These are phyloP conservation scores for Idaea biselata DNA, from an alignment of 2,888 invertebrate species.

Conservation along the genomic window DNA sequence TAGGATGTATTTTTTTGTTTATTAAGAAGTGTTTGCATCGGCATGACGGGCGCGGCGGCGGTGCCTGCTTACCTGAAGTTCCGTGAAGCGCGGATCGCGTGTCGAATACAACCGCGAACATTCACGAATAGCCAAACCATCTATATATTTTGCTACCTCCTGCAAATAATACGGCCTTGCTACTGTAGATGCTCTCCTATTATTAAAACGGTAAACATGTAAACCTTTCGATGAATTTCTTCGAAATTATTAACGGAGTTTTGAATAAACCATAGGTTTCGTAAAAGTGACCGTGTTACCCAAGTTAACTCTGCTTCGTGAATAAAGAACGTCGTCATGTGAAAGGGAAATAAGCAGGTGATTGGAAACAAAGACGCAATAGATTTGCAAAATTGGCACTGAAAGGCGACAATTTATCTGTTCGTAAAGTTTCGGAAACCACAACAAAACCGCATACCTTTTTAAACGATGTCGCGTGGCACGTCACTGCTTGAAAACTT, in stretches of 20 bases:
- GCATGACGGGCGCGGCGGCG: slow-evolving; percentile 26
- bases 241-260: slow-evolving; percentile 13
- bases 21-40: slow-evolving; percentile 27
- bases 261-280: slow-evolving; percentile 9
- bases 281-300: slow-evolving; percentile 7
- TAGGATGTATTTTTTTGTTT: slow-evolving; percentile 39
- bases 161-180: slow-evolving; percentile 29
- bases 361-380: slow-evolving; percentile 58
- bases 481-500: slow-evolving; percentile 51
- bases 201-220: slow-evolving; percentile 24
- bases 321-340: slow-evolving; percentile 31
- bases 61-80: slow-evolving; percentile 63
- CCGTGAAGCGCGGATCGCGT: slow-evolving; percentile 70
- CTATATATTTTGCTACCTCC: slow-evolving; percentile 37
- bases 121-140: slow-evolving; percentile 50
- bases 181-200: slow-evolving; percentile 25
- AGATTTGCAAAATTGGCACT: slow-evolving; percentile 60
- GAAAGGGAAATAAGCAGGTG: slow-evolving; percentile 53
- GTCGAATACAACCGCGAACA: slow-evolving; percentile 55
- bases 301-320: slow-evolving; percentile 39
- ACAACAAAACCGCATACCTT: slow-evolving; percentile 66
- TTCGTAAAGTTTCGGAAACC: slow-evolving; percentile 65
- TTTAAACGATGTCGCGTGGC: slow-evolving; percentile 65
- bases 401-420: slow-evolving; percentile 47
- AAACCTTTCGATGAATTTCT: slow-evolving; percentile 16